phyloP scores from a whole-genome alignment of 2,797 vertebrate genomes.

The Notolepis coatsorum region DNA sequence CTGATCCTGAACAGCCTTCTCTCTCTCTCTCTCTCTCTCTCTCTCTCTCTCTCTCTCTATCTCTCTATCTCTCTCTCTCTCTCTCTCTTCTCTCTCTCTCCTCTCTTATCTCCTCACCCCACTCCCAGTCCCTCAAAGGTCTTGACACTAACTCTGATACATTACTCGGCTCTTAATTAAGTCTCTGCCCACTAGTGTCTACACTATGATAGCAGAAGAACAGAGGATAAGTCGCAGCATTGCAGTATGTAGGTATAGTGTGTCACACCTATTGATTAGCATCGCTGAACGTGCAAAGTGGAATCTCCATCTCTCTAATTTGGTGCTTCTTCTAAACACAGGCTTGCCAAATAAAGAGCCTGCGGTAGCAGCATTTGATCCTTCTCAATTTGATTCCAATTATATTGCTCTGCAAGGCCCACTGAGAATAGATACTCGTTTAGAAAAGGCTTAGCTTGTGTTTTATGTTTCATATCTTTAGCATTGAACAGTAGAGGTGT shows the following conservation, averaged over 20 bases:
- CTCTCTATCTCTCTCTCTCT: constrained; percentile 8
- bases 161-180: constrained; percentile 21
- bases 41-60: neutral
- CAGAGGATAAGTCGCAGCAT: no score
- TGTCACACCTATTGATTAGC: neutral
- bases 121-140: constrained; percentile 1
- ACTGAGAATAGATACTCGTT: no score
- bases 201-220: no score
- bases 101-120: constrained; percentile 2
- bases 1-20: neutral
- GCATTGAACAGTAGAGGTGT: neutral
- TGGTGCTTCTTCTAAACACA: no score
- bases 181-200: neutral
- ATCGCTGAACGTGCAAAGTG: constrained; percentile 11
- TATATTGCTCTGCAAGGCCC: no score
- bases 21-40: neutral
- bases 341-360: no score
- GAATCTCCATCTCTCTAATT: no score
- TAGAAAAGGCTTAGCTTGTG: neutral
- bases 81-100: constrained; percentile 9
- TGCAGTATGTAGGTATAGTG: neutral
- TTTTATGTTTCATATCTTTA: neutral
- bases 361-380: no score
- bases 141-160: constrained; percentile 18
- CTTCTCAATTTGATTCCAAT: no score